Conservation (phyloP, 2,888 invertebrate species). For the Calameuta idolon region DNA sequence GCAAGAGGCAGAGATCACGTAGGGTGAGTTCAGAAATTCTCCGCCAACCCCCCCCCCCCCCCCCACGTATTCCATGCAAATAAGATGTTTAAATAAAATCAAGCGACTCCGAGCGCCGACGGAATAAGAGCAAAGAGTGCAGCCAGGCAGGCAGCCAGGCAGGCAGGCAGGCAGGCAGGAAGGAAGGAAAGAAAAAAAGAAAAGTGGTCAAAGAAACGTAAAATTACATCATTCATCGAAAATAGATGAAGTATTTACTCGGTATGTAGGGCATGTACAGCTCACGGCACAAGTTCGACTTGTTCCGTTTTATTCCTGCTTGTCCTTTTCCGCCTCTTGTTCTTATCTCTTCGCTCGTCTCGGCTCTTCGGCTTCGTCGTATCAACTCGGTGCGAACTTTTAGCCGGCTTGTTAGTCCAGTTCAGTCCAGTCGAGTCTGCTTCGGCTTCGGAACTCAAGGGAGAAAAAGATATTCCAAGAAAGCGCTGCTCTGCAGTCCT, state of each 20-base stretch:
- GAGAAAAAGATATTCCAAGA: neutral
- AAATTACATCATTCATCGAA: slow-evolving; percentile 16
- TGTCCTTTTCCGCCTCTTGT: neutral
- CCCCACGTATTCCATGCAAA: slow-evolving; percentile 32
- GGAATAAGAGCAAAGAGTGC: neutral
- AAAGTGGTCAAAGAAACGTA: slow-evolving; percentile 10
- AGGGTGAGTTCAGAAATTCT: too few species aligned
- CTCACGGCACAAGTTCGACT: slow-evolving; percentile 4
- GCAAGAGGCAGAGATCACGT: too few species aligned
- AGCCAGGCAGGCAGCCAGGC: neutral
- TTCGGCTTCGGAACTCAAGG: neutral
- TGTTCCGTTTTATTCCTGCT: neutral
- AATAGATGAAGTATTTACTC: slow-evolving; percentile 34
- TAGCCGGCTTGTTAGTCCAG: neutral
- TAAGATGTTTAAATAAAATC: slow-evolving; percentile 42
- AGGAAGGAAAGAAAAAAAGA: neutral
- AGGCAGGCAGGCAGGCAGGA: too few species aligned
- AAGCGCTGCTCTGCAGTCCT: neutral
- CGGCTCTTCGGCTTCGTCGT: neutral
- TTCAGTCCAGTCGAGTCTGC: neutral
- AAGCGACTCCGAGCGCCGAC: slow-evolving; percentile 13
- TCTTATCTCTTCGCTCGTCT: neutral
- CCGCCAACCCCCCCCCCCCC: too few species aligned
- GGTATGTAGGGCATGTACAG: slow-evolving; percentile 18
- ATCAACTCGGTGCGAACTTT: neutral